These are phyloP conservation scores for Leptodactylus fallax DNA, from an alignment of 2,797 vertebrate species.

Conservation along the genomic window DNA sequence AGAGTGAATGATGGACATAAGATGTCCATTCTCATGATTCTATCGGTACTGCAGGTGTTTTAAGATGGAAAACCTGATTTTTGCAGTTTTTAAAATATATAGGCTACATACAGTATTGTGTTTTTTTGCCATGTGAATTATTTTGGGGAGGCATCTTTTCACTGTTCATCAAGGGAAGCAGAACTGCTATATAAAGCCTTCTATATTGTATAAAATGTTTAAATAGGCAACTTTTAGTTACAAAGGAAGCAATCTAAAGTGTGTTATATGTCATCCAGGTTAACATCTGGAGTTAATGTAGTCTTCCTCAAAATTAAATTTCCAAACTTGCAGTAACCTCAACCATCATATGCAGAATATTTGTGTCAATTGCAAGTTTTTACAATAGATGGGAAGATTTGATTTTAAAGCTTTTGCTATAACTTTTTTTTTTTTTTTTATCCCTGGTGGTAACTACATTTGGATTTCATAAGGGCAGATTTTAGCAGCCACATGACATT, in stretches of 20 bases:
- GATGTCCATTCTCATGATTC: too few species aligned
- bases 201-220: neutral
- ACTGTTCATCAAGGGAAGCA: neutral
- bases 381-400: constrained; percentile 44
- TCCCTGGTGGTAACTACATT: constrained; percentile 13
- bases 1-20: too few species aligned
- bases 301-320: constrained; percentile 24
- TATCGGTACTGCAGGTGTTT: too few species aligned
- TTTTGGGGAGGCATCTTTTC: too few species aligned
- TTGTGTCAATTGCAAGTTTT: constrained; percentile 20
- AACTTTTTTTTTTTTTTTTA: constrained; percentile 26
- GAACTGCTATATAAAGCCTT: neutral
- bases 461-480: constrained; percentile 38
- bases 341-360: constrained; percentile 27
- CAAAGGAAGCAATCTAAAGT: neutral
- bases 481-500: constrained; percentile 63
- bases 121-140: too few species aligned
- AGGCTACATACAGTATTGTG: too few species aligned
- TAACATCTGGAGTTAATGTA: constrained; percentile 45
- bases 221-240: neutral
- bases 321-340: constrained; percentile 14
- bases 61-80: too few species aligned
- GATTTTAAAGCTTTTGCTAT: neutral
- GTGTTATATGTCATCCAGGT: constrained; percentile 3
- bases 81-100: too few species aligned